Evolutionary conservation across 2,113 vertebrate genomes (phyloP).

Genomic region (Antechinus stuartii): DNA sequence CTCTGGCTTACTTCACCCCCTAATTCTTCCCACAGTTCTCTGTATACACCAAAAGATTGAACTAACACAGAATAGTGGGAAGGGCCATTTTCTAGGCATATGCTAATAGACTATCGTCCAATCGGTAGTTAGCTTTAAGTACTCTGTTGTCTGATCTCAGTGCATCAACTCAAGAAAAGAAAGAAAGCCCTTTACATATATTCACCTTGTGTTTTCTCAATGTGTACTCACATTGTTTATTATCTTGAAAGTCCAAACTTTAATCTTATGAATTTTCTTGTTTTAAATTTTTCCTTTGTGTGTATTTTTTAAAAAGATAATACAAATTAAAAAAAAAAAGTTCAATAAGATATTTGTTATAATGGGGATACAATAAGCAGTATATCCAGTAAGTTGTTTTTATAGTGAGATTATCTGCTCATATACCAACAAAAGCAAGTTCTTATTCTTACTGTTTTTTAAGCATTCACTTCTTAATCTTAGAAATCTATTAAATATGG

Average conservation of each 20-base stretch:
- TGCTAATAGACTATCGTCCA: no score
- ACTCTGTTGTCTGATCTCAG: no score
- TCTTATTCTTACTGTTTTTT: conserved; percentile 26
- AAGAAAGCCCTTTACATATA: no score
- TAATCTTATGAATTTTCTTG: background rate
- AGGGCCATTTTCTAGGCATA: no score
- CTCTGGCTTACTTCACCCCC: no score
- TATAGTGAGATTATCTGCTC: background rate
- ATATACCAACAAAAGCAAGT: background rate
- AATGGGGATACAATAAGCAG: background rate
- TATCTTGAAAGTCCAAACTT: background rate
- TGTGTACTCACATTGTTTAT: background rate
- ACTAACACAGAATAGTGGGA: no score
- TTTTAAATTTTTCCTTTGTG: conserved; percentile 29
- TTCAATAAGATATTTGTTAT: background rate
- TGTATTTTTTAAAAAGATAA: conserved; percentile 10
- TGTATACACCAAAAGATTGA: no score
- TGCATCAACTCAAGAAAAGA: no score
- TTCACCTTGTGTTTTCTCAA: conserved; percentile 26
- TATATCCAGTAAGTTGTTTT: background rate
- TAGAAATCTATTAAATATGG: no score
- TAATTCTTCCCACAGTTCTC: no score
- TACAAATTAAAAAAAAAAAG: background rate
- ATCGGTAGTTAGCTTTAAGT: no score
- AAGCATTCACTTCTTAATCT: background rate